Conservation (phyloP, 2,797 vertebrate genomes). For the Pteronotus mesoamericanus region DNA sequence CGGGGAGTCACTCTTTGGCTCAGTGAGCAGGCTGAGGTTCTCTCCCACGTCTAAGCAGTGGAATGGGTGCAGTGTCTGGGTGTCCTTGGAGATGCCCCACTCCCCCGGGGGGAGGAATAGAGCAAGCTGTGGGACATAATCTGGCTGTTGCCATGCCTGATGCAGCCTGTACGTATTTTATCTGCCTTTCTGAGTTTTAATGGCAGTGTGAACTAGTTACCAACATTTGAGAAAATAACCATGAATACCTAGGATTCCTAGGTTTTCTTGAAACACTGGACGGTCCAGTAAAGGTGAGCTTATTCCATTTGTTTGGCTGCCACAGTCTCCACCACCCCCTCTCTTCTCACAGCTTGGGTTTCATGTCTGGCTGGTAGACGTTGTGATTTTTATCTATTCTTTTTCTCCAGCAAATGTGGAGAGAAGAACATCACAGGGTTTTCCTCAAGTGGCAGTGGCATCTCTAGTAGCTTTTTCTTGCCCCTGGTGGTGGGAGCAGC, state of each 20-base stretch:
- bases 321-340: not conserved
- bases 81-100: not conserved
- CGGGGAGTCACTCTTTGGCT: not conserved
- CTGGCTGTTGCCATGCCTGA: not conserved
- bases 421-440: not conserved
- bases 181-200: not conserved
- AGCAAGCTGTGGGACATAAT: not conserved
- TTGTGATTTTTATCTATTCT: not conserved
- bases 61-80: fast-evolving
- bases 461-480: not conserved
- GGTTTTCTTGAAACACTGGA: not conserved
- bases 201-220: not conserved
- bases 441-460: not conserved
- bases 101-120: not conserved
- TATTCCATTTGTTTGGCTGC: not conserved
- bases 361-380: not conserved
- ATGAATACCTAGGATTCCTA: not conserved
- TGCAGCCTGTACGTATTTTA: not conserved
- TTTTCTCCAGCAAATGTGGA: not conserved
- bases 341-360: not conserved
- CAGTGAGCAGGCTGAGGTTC: not conserved
- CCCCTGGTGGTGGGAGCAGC: not conserved
- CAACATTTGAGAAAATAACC: not conserved
- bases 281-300: not conserved
- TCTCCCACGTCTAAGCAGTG: fast-evolving